Evolutionary conservation across 1,140 invertebrate species (phyloP).

Genomic region (Drosophila nikananu): DNA sequence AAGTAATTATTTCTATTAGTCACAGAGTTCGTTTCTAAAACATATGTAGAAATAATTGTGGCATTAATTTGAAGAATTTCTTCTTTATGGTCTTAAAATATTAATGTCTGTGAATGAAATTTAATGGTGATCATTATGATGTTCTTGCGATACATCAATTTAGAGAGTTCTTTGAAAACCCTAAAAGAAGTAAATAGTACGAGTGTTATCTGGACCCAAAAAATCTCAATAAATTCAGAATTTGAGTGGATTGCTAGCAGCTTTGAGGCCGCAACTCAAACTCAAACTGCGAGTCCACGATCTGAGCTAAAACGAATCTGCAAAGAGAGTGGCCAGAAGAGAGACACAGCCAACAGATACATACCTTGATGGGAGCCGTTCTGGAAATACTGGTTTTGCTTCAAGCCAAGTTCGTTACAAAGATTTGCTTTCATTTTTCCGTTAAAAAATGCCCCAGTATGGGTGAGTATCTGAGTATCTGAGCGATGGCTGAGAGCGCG

Average conservation of each 20-base stretch:
- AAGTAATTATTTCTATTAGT: background rate
- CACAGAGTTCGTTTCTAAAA: background rate
- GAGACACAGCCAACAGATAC: slow-evolving; percentile 60
- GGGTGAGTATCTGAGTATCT: slow-evolving; percentile 32
- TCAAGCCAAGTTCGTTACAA: slow-evolving; percentile 69
- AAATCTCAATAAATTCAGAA: background rate
- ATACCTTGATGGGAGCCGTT: slow-evolving; percentile 60
- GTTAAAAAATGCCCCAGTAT: slow-evolving; percentile 57
- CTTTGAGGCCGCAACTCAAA: slow-evolving; percentile 4
- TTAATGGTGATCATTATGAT: background rate
- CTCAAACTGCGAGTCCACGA: slow-evolving; percentile 23
- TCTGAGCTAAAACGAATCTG: slow-evolving; percentile 16
- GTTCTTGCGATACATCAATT: background rate
- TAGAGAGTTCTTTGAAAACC: too few relatives aligned
- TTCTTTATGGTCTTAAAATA: background rate
- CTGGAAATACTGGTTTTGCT: slow-evolving; percentile 74
- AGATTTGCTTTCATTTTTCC: slow-evolving; percentile 84
- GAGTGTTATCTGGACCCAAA: too few relatives aligned
- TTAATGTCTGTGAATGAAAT: too few relatives aligned
- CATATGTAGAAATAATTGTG: background rate
- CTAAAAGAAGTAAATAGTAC: too few relatives aligned
- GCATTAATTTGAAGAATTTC: background rate
- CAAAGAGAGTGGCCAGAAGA: slow-evolving; percentile 46
- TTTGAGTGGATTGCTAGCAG: background rate
- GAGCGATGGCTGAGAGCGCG: background rate